phyloP scores from a whole-genome alignment of 2,888 invertebrate species.

The Netelia fuscicornis region DNA sequence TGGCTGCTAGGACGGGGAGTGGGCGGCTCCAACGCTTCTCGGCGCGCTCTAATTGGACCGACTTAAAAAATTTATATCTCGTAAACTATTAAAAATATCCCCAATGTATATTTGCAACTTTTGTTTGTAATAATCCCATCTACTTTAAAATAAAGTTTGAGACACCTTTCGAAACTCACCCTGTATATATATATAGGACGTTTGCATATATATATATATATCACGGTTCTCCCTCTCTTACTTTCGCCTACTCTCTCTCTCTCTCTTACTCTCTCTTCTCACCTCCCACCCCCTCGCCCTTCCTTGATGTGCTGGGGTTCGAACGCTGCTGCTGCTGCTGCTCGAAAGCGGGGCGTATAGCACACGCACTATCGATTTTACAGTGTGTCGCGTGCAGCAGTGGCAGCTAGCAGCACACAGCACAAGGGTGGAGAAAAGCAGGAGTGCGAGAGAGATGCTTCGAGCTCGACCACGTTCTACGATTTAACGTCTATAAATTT shows the following conservation, averaged over 20 bases:
- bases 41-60: too few species aligned
- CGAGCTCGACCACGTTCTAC: slow-evolving; percentile 62
- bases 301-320: slow-evolving; percentile 47
- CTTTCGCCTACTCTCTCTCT: slow-evolving; percentile 2
- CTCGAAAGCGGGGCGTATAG: slow-evolving; percentile 56
- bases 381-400: slow-evolving; percentile 68
- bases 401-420: slow-evolving; percentile 14
- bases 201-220: background rate
- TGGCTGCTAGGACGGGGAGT: too few species aligned
- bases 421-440: slow-evolving; percentile 23
- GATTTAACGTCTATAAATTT: slow-evolving; percentile 69
- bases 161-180: too few species aligned
- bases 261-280: slow-evolving; percentile 34
- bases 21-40: too few species aligned
- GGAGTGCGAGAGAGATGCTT: slow-evolving; percentile 35
- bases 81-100: too few species aligned
- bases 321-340: background rate
- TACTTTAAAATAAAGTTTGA: too few species aligned
- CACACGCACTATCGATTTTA: slow-evolving; percentile 70
- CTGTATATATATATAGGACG: background rate
- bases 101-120: too few species aligned
- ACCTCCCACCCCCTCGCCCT: slow-evolving; percentile 3
- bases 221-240: slow-evolving; percentile 3
- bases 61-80: too few species aligned
- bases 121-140: too few species aligned